Evolutionary conservation across 1,140 invertebrate species (phyloP), one percentile per base, ranked within the genome.

Genomic region (Trachymyrmex septentrionalis): DNA sequence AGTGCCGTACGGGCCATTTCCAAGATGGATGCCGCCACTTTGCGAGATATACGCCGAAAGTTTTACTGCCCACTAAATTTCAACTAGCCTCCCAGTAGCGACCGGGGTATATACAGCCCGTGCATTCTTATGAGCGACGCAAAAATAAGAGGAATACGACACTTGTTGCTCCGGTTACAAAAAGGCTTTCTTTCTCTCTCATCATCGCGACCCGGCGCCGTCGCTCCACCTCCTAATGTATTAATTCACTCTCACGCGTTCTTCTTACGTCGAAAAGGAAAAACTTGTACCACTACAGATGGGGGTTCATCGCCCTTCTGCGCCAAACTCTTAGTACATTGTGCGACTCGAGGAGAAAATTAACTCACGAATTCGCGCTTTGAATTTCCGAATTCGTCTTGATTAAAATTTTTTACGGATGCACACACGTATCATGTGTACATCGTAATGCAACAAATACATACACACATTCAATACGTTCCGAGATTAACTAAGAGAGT

Each of bases 1-100:
- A 87, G 69, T 81, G 76, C 90, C 90, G 87, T 90, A 77, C 90
- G 55, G 85, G 90, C 92, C 90, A 92, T 93, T 93, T 88, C 88
- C 93, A 93, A 93, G 92, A 93, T 93, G 91, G 92, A 93, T 93
- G 87, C 92, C 88, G 90, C 92, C 92, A 93, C 93, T 93, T 93
- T 90, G 86, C 87, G 89, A 92, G 89, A 93, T 93, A 93, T 93
- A 93, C 86, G 90, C 85, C 88, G 92, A 93, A 93, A 93, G 92
- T 93, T 93, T 93, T 93, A 93, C 88, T 93, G 90, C 92, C 91
- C 90, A 91, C 87, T 93, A 93, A 93, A 93, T 93, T 93, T 92
- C 88, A 93, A 91, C 92, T 93, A 92, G 91, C 88, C 89, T 72
- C 77, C 63, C 63, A 24, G 76, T 66, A 66, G 4, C 77, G 72